Evolutionary conservation across 2,888 invertebrate genomes (phyloP).

Genomic region (Agonopterix alstromeriana): DNA sequence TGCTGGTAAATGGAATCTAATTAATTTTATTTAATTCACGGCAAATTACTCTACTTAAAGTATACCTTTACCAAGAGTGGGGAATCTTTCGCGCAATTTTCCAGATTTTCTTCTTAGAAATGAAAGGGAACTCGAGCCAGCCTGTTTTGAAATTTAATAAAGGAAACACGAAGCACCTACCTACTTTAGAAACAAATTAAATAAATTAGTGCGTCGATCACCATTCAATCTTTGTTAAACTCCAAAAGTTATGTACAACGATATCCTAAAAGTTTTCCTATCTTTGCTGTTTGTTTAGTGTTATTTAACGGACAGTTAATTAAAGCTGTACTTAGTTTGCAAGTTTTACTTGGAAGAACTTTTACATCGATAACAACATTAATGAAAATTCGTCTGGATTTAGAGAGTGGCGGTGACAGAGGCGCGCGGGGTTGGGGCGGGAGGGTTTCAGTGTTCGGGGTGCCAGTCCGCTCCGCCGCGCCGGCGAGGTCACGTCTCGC

Average conservation of each 20-base stretch:
- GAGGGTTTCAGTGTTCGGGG: slow-evolving; percentile 43
- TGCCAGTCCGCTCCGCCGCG: slow-evolving; percentile 52
- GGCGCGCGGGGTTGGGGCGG: slow-evolving; percentile 46
- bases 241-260: neutral
- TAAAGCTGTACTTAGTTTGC: slow-evolving; percentile 51
- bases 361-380: slow-evolving; percentile 73
- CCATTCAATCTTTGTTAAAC: too few species aligned
- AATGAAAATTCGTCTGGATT: slow-evolving; percentile 72
- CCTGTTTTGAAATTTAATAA: too few species aligned
- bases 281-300: slow-evolving; percentile 42
- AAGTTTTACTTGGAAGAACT: slow-evolving; percentile 64
- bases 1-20: too few species aligned
- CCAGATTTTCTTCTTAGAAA: too few species aligned
- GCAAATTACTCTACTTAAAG: too few species aligned
- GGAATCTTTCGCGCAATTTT: too few species aligned
- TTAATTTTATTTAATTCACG: too few species aligned
- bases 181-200: too few species aligned
- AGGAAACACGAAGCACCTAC: too few species aligned
- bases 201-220: too few species aligned
- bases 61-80: too few species aligned
- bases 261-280: slow-evolving; percentile 29
- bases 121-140: too few species aligned
- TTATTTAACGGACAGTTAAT: slow-evolving; percentile 70
- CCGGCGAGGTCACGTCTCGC: slow-evolving; percentile 46
- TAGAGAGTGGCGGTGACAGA: slow-evolving; percentile 62